Evolutionary conservation across 37 sponge, comb jelly and placozoan genomes (phyloP).

Genomic region (Chondrilla cf. caribensis): DNA sequence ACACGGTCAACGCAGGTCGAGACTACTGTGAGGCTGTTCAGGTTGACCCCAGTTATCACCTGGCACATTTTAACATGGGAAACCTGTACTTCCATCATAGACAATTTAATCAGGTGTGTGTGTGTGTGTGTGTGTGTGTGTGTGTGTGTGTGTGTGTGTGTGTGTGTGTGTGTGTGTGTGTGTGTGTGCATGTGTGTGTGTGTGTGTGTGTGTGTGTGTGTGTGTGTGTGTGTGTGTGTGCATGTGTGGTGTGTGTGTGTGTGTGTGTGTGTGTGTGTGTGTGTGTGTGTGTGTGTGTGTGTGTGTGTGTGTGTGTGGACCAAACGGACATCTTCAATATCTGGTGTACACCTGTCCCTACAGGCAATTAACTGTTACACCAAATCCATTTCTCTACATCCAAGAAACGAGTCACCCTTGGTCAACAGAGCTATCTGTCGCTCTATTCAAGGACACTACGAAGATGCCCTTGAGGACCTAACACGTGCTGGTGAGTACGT

Average conservation of each 20-base stretch:
- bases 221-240: constrained; percentile 7
- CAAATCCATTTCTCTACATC: constrained; percentile 42
- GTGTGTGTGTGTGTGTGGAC: neutral
- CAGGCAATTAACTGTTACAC: constrained; percentile 54
- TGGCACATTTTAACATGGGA: constrained; percentile 92
- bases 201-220: constrained; percentile 5
- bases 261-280: neutral
- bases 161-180: neutral
- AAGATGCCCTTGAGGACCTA: constrained; percentile 70
- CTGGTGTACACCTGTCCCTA: neutral
- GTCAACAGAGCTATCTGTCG: constrained; percentile 66
- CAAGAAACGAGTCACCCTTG: constrained; percentile 48
- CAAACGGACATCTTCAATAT: too few relatives aligned
- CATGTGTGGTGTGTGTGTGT: neutral
- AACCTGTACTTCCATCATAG: constrained; percentile 81
- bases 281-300: neutral
- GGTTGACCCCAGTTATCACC: constrained; percentile 53
- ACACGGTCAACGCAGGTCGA: constrained; percentile 64
- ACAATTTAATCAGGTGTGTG: constrained; percentile 50
- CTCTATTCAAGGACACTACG: constrained; percentile 47
- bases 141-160: neutral
- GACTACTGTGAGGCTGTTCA: constrained; percentile 79
- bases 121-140: neutral
- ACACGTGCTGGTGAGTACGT: constrained; percentile 34
- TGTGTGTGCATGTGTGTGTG: too few relatives aligned